Evolutionary conservation across 2,797 vertebrate species (phyloP).

Genomic region (Margarornis squamiger): DNA sequence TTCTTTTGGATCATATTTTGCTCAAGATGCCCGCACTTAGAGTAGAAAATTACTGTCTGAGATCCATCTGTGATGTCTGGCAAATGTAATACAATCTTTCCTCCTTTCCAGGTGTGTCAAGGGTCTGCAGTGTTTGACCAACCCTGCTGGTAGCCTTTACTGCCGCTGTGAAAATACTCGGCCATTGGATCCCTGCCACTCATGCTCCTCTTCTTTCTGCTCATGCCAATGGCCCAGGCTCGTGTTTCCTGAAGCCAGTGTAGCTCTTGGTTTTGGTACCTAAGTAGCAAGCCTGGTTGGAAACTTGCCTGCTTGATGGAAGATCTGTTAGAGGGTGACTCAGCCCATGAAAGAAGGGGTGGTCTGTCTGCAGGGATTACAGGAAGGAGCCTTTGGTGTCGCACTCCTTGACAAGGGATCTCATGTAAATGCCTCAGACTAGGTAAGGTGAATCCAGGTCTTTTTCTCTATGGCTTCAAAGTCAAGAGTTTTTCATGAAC

Average conservation of each 20-base stretch:
- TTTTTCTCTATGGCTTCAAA: neutral
- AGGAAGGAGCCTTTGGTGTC: neutral
- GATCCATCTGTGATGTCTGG: constrained; percentile 20
- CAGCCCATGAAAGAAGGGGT: neutral
- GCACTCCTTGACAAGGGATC: neutral
- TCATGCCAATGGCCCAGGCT: neutral
- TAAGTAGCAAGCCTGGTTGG: neutral
- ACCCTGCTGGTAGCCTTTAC: neutral
- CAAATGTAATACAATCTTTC: neutral
- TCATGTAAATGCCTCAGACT: neutral
- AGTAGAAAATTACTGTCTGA: constrained; percentile 29
- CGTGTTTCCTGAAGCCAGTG: neutral
- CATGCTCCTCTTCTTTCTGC: neutral
- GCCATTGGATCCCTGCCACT: neutral
- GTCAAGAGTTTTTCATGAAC: neutral
- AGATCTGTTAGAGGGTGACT: neutral
- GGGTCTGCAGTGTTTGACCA: neutral
- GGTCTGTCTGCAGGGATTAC: neutral
- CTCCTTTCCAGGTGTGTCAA: neutral
- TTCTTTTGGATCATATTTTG: constrained; percentile 25
- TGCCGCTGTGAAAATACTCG: neutral
- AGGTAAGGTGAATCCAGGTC: neutral
- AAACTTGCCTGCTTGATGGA: neutral
- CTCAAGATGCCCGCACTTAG: neutral
- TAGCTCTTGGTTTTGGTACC: neutral